Evolutionary conservation across 2,113 vertebrate species (phyloP).

Genomic region (Melospiza melodia): DNA sequence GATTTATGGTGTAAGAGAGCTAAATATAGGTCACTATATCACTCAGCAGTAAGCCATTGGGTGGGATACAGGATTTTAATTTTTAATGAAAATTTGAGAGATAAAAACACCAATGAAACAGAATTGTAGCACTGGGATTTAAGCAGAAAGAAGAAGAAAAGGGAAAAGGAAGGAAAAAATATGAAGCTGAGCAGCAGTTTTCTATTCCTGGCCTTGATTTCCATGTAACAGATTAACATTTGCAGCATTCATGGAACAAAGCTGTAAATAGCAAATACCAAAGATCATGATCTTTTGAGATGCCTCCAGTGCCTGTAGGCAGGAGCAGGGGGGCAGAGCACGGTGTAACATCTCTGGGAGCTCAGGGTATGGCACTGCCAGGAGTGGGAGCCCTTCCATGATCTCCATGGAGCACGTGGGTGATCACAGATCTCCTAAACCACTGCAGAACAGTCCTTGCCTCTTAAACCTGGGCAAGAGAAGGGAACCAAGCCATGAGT

Average conservation of each 20-base stretch:
- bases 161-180: not conserved
- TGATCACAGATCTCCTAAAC: not conserved
- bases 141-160: not conserved
- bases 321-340: not conserved
- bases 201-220: not conserved
- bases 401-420: not conserved
- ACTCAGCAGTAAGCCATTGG: not conserved
- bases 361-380: not conserved
- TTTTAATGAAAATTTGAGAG: not conserved
- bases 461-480: not conserved
- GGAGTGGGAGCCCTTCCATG: not conserved
- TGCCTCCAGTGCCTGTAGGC: not conserved
- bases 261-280: not conserved
- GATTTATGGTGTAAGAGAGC: not conserved
- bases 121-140: not conserved
- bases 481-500: not conserved
- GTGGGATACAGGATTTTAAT: not conserved
- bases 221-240: not conserved
- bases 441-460: not conserved
- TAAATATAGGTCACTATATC: not conserved
- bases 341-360: not conserved
- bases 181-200: not conserved
- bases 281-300: not conserved
- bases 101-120: not conserved
- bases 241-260: not conserved